A percentile compares a stretch with the other conserved stretches of the same genome.
phyloP scores from a whole-genome alignment of 1,140 invertebrate genomes.

The Centruroides sculpturatus region DNA sequence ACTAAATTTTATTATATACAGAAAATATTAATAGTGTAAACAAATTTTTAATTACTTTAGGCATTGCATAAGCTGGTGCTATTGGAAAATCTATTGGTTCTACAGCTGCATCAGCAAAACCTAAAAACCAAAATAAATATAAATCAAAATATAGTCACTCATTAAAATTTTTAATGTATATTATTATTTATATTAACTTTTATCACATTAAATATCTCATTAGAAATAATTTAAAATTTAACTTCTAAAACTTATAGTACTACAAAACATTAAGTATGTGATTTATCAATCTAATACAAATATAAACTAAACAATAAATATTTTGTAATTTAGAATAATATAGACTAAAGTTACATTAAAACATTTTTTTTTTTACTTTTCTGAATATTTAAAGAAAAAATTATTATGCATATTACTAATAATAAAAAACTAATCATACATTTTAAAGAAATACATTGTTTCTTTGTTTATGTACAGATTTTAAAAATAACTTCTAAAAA shows the following conservation, averaged over 20 bases:
- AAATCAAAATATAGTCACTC: background rate
- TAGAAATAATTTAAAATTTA: background rate
- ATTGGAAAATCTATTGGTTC: slow-evolving; percentile 96
- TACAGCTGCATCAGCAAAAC: slow-evolving; percentile 85
- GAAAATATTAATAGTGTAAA: no score
- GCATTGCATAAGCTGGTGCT: slow-evolving; percentile 79
- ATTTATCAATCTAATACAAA: background rate
- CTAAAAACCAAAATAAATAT: slow-evolving; percentile 20
- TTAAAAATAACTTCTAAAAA: no score
- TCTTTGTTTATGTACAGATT: no score
- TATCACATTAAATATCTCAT: background rate
- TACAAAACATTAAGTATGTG: background rate
- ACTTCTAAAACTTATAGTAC: background rate
- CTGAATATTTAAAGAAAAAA: no score
- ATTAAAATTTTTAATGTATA: background rate
- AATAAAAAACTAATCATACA: no score
- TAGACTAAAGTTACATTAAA: no score
- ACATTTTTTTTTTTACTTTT: no score
- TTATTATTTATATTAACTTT: background rate
- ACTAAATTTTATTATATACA: no score
- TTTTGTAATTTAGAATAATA: background rate
- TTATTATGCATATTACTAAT: no score
- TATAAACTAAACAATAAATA: background rate
- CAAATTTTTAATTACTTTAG: slow-evolving; percentile 41
- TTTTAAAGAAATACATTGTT: no score